Evolutionary conservation across 1,140 invertebrate species (phyloP).

Genomic region (Plectrocnemia conspersa): DNA sequence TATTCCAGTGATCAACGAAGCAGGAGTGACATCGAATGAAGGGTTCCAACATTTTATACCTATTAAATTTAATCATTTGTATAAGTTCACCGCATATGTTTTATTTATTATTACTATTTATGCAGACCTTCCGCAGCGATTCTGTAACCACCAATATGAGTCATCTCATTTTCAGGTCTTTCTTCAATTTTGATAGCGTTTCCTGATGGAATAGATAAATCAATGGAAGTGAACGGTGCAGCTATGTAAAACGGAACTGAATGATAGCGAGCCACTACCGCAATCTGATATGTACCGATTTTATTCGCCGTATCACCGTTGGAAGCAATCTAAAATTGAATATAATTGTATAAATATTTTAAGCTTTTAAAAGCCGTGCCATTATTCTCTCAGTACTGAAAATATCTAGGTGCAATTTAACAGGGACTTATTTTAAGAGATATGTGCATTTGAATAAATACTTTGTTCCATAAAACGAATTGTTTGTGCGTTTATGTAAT

Average conservation of each 20-base stretch:
- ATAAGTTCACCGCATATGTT: too few relatives aligned
- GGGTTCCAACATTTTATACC: slow-evolving; percentile 97
- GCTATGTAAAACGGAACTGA: slow-evolving; percentile 94
- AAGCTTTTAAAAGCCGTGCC: too few relatives aligned
- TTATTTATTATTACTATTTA: slow-evolving; percentile 13
- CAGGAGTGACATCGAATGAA: slow-evolving; percentile 97
- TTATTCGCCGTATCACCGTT: slow-evolving; percentile 99
- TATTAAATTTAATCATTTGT: too few relatives aligned
- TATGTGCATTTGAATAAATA: too few relatives aligned
- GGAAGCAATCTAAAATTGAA: slow-evolving; percentile 64
- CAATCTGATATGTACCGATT: slow-evolving; percentile 98
- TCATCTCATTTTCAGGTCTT: slow-evolving; percentile 85
- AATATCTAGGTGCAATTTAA: too few relatives aligned
- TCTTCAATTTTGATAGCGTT: slow-evolving; percentile 92
- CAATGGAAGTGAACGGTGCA: slow-evolving; percentile 89
- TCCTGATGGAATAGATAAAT: slow-evolving; percentile 73
- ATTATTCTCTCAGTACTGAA: background rate
- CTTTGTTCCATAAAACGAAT: too few relatives aligned
- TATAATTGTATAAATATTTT: background rate
- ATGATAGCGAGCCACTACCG: slow-evolving; percentile 87
- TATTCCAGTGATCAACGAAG: slow-evolving; percentile 86
- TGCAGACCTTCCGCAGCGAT: slow-evolving; percentile 80
- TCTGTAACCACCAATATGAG: slow-evolving; percentile 71
- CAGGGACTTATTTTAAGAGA: too few relatives aligned
- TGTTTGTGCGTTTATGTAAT: background rate